These are phyloP conservation scores for Tenualosa ilisha DNA, from an alignment of 2,797 vertebrate genomes.

Conservation along the genomic window DNA sequence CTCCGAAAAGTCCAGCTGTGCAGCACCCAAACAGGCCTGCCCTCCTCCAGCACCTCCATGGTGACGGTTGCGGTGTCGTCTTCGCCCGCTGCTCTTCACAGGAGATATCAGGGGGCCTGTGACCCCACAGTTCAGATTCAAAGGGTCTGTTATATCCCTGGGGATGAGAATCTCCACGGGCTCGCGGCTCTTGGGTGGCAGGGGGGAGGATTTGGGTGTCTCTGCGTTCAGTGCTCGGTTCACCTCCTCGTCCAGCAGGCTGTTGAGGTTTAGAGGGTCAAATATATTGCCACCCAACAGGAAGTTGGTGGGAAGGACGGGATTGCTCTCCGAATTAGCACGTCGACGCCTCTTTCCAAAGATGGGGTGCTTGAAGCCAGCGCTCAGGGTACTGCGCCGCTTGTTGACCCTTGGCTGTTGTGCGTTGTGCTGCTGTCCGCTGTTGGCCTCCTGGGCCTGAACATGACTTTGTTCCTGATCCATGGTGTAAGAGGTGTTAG, in stretches of 20 bases:
- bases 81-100: slow-evolving; percentile 73
- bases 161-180: slow-evolving; percentile 94
- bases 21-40: slow-evolving; percentile 3
- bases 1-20: slow-evolving; percentile 55
- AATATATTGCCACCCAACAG: slow-evolving; percentile 93
- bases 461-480: neutral
- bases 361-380: slow-evolving; percentile 81
- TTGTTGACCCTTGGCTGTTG: slow-evolving; percentile 71
- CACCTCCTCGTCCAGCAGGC: slow-evolving; percentile 91
- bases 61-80: slow-evolving; percentile 85
- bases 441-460: slow-evolving; percentile 55
- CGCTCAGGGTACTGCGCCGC: slow-evolving; percentile 79
- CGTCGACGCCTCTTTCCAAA: slow-evolving; percentile 84
- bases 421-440: slow-evolving; percentile 76
- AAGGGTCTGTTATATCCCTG: slow-evolving; percentile 90
- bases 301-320: slow-evolving; percentile 89
- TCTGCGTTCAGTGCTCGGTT: slow-evolving; percentile 88
- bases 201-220: slow-evolving; percentile 92
- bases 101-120: slow-evolving; percentile 80
- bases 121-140: slow-evolving; percentile 85
- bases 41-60: slow-evolving; percentile 68
- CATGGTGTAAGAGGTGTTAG: neutral
- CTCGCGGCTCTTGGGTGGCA: slow-evolving; percentile 82
- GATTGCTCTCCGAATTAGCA: slow-evolving; percentile 88
- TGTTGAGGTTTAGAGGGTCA: slow-evolving; percentile 94